Evolutionary conservation across 2,888 invertebrate genomes (phyloP).

Genomic region (Creontiades dilutus): DNA sequence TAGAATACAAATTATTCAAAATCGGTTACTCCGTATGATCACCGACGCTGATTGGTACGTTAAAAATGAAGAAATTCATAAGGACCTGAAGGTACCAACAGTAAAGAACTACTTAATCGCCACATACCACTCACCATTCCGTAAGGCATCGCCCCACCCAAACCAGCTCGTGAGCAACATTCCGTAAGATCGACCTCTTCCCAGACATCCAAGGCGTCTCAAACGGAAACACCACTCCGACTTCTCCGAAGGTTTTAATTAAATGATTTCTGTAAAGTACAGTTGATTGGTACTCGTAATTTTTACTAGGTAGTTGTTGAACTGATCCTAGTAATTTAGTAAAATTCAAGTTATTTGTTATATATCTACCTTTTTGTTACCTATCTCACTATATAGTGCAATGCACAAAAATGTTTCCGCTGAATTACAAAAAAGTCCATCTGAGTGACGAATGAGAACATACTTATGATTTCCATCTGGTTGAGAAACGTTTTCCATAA

Average conservation of each 20-base stretch:
- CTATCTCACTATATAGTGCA: neutral
- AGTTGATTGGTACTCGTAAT: neutral
- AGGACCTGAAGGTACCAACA: slow-evolving; percentile 41
- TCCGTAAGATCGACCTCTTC: neutral
- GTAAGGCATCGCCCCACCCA: neutral
- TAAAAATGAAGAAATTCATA: neutral
- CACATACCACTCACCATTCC: neutral
- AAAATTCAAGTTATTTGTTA: neutral
- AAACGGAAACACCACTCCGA: slow-evolving; percentile 27
- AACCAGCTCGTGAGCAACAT: neutral
- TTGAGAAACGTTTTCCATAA: no score
- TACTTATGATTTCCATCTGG: no score
- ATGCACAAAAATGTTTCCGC: neutral
- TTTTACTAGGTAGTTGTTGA: neutral
- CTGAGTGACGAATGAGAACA: no score
- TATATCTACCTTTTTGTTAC: neutral
- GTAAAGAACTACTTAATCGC: neutral
- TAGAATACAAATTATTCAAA: slow-evolving; percentile 1
- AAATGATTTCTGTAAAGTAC: neutral
- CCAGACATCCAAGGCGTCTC: slow-evolving; percentile 6
- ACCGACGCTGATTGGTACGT: slow-evolving; percentile 27
- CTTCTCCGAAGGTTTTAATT: slow-evolving; percentile 1
- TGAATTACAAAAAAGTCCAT: neutral
- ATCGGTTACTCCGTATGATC: neutral
- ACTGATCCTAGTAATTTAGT: neutral